phyloP scores from a whole-genome alignment of 2,888 invertebrate genomes.

The Tinea semifulvella region DNA sequence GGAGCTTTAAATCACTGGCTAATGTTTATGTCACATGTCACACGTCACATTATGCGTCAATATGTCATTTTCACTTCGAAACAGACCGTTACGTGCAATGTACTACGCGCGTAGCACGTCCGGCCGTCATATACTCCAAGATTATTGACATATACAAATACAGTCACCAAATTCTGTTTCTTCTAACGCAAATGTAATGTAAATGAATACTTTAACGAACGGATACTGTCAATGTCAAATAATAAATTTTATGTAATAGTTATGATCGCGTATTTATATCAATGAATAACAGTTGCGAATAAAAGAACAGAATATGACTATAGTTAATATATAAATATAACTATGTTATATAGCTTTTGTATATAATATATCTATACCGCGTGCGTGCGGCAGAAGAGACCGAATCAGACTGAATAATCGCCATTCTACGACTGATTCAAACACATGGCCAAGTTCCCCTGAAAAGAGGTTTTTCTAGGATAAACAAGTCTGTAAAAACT shows the following conservation, averaged over 20 bases:
- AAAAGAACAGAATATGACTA: no score
- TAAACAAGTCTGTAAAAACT: constrained; percentile 10
- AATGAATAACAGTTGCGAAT: no score
- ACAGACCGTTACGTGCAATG: constrained; percentile 18
- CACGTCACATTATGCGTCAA: constrained; percentile 11
- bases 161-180: no score
- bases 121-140: no score
- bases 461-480: constrained; percentile 9
- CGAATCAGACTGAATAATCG: constrained; percentile 49
- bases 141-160: no score
- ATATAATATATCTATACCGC: constrained; percentile 23
- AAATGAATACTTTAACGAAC: neutral
- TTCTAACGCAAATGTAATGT: no score
- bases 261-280: no score
- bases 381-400: constrained; percentile 43
- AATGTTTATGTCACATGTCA: constrained; percentile 6
- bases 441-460: constrained; percentile 8
- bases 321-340: no score
- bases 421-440: constrained; percentile 28
- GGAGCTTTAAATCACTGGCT: neutral
- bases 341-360: constrained; percentile 4
- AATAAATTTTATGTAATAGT: no score
- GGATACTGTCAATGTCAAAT: no score
- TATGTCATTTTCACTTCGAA: constrained; percentile 21
- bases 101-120: constrained; percentile 22